A percentile compares a stretch with the other conserved stretches of the same genome.
phyloP scores from a whole-genome alignment of 1,140 invertebrate genomes.

The Sycophila sp. region DNA sequence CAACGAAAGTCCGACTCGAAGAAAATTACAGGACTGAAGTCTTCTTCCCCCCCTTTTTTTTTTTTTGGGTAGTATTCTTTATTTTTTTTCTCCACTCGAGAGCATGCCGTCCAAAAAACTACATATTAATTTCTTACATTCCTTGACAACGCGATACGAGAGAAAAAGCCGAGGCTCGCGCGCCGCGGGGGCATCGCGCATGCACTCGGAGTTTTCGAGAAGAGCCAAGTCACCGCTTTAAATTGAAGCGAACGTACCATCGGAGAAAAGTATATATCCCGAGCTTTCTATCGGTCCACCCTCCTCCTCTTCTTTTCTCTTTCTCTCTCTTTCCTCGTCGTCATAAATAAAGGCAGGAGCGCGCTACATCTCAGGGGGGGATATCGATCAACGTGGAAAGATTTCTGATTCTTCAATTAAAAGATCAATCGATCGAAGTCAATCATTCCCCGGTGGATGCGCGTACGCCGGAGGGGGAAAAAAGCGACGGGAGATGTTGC shows the following conservation, averaged over 20 bases:
- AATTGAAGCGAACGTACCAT: conserved; percentile 21
- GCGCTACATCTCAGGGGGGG: neutral
- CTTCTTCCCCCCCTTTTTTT: no score
- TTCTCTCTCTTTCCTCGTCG: neutral
- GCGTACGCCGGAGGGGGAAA: neutral
- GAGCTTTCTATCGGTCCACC: conserved; percentile 26
- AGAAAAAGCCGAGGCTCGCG: neutral
- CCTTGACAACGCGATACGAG: neutral
- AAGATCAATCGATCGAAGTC: conserved; percentile 30
- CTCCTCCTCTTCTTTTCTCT: neutral
- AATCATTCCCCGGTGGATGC: neutral
- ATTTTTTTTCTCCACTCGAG: no score
- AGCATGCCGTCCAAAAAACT: neutral
- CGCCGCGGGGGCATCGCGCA: neutral
- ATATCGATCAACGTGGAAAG: conserved; percentile 4
- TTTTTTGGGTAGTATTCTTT: no score
- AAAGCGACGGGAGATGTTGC: conserved; percentile 1
- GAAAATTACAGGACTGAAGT: no score
- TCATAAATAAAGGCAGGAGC: neutral
- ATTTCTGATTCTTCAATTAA: conserved; percentile 27
- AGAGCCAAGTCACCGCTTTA: conserved; percentile 35
- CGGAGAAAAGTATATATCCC: neutral
- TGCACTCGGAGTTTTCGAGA: neutral
- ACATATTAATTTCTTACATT: neutral
- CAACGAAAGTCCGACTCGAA: neutral